phyloP scores from a whole-genome alignment of 2,888 invertebrate species.

The Dicyrtomina minuta region DNA sequence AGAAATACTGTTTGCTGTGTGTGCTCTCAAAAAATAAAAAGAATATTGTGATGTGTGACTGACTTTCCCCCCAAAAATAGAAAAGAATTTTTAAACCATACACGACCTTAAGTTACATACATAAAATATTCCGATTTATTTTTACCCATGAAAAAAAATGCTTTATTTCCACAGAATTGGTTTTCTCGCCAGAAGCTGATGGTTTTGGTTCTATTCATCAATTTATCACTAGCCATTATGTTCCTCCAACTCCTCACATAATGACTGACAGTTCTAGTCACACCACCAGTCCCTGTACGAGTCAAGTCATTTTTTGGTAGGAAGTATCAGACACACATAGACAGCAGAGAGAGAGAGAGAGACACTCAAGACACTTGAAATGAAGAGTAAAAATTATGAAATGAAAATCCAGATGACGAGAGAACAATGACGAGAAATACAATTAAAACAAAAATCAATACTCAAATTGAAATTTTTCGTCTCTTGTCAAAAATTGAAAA shows the following conservation, averaged over 20 bases:
- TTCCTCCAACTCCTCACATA: conserved; percentile 95
- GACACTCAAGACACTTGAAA: neutral
- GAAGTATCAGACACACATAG: no score
- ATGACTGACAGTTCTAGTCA: conserved; percentile 55
- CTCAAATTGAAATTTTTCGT: neutral
- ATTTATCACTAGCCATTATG: conserved; percentile 90
- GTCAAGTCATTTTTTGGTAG: neutral
- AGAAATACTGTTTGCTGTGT: no score
- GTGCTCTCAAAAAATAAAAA: no score
- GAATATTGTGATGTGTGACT: no score
- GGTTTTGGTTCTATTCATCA: conserved; percentile 88
- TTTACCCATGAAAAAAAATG: conserved; percentile 55
- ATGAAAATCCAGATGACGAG: neutral
- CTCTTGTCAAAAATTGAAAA: neutral
- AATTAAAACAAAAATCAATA: neutral
- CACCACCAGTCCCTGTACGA: neutral
- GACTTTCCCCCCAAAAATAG: no score
- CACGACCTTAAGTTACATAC: no score
- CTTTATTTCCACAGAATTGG: conserved; percentile 73
- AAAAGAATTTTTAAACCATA: no score
- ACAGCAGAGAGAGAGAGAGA: neutral
- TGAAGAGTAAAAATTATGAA: neutral
- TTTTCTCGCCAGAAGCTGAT: conserved; percentile 93
- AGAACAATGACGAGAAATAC: neutral
- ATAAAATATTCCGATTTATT: conserved; percentile 19